Conservation (phyloP, 64 coral and sea anemone genomes). For the Actinia tenebrosa region DNA sequence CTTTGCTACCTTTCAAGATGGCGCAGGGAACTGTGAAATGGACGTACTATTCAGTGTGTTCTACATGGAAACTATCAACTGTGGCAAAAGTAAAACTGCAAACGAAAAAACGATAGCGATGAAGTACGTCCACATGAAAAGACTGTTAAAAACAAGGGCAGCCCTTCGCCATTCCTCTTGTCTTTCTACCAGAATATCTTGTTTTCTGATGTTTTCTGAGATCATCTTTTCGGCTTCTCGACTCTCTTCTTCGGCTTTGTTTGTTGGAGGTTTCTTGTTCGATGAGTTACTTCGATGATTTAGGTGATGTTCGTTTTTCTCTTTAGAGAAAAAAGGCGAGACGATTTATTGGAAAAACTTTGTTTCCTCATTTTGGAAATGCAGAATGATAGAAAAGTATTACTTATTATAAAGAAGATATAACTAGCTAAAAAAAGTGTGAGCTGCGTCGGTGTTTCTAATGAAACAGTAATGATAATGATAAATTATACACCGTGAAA, state of each 20-base stretch:
- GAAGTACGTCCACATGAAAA: constrained; percentile 77
- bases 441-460: too few relatives aligned
- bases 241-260: background rate
- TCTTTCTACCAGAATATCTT: constrained; percentile 60
- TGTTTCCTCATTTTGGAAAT: background rate
- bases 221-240: constrained; percentile 56
- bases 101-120: constrained; percentile 50
- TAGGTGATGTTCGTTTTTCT: background rate
- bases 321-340: background rate
- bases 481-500: too few relatives aligned
- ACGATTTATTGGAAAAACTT: background rate
- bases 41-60: background rate
- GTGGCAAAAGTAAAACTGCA: constrained; percentile 56
- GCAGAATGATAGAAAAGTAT: background rate
- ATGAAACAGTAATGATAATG: too few relatives aligned
- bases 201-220: constrained; percentile 43
- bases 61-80: constrained; percentile 1
- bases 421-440: too few relatives aligned
- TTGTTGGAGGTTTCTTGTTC: background rate
- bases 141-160: constrained; percentile 68
- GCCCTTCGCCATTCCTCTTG: constrained; percentile 73
- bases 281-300: background rate
- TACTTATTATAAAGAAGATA: too few relatives aligned
- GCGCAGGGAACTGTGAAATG: background rate
- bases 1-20: too few relatives aligned